Evolutionary conservation across 2,113 vertebrate species (phyloP), one percentile per base, ranked within the genome.

Genomic region (Nerophis lumbriciformis): DNA sequence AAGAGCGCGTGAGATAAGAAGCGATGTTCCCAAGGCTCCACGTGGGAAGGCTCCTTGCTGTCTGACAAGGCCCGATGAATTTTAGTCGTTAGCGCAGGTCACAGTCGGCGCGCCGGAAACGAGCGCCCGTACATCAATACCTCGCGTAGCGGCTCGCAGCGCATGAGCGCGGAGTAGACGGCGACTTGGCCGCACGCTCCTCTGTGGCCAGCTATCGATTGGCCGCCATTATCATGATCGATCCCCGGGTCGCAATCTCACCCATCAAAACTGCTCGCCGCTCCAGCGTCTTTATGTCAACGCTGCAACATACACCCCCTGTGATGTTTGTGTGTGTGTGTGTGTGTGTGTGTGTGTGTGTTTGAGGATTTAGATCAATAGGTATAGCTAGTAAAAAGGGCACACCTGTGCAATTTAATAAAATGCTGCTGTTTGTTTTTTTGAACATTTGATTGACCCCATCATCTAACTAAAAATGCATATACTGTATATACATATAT

Each of bases 71-170:
- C 68, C 68, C 10, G 51, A 71, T 77, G 79, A 74, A 62, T 87
- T 80, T 89, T 88, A 44, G 38, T 81, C 82, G 85, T 89, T 83
- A 82, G 76, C 67, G 65, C 72, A 77, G 84, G 72, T 53, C 63
- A 68, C 72, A 53, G 56, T 78, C 81, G 77, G 54, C 57, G 50
- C 63, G 56, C 77, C 87, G 88, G 87, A 91, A 87, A 89, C 85
- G 83, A 86, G 79, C 51, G 21, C 55, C 65, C 68, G 6, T 57
- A 52, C 75, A 77, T 85, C 77, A 79, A 85, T 80, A 87, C 77
- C 74, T 72, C 16, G 54, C 68, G 59, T 72, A 73, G 72, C 73
- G 55, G 68, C 63, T 56, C 63, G 50, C 66, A 71, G 71, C 66
- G 74, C 77, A 75, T 73, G 80, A 66, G 76, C 83, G 68, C 68